Evolutionary conservation across 2,888 invertebrate genomes (phyloP).

Genomic region (Aproaerema taeniolella): DNA sequence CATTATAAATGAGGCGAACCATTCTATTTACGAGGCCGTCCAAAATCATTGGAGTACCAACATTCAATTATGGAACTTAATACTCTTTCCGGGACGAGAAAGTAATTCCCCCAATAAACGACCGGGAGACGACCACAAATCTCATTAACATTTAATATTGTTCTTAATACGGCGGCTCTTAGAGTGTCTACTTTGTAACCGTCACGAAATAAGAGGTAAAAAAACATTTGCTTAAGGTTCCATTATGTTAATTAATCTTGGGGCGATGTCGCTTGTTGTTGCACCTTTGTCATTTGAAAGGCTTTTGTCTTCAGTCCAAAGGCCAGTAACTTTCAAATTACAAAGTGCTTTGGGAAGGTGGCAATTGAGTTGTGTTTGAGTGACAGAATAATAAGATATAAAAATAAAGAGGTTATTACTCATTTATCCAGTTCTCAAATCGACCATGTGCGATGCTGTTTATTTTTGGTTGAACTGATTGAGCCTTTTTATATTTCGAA

Average conservation of each 20-base stretch:
- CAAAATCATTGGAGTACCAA: no score
- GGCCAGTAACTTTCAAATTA: not conserved
- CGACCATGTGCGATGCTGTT: no score
- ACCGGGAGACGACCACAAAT: constrained; percentile 8
- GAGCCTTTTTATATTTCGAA: no score
- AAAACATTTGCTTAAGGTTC: constrained; percentile 41
- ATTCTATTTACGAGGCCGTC: no score
- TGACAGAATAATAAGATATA: no score
- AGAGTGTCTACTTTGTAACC: constrained; percentile 33
- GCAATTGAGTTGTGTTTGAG: no score
- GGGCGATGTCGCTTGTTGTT: constrained; percentile 23
- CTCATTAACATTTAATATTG: constrained; percentile 23
- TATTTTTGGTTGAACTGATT: no score
- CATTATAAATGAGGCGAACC: no score
- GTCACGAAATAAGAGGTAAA: constrained; percentile 39
- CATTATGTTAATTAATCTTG: constrained; percentile 47
- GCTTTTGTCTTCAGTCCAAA: not conserved
- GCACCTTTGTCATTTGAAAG: constrained; percentile 12
- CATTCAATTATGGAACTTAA: constrained; percentile 1
- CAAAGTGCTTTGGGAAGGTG: not conserved
- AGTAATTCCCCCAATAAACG: constrained; percentile 13
- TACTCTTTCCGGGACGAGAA: constrained; percentile 3
- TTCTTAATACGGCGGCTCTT: constrained; percentile 19
- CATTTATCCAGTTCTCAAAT: no score
- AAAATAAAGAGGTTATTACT: no score